Percentiles rank a stretch among this genome's conserved stretches.
phyloP scores from a whole-genome alignment of 2,797 vertebrate genomes.

The Chloroceryle amazona region DNA sequence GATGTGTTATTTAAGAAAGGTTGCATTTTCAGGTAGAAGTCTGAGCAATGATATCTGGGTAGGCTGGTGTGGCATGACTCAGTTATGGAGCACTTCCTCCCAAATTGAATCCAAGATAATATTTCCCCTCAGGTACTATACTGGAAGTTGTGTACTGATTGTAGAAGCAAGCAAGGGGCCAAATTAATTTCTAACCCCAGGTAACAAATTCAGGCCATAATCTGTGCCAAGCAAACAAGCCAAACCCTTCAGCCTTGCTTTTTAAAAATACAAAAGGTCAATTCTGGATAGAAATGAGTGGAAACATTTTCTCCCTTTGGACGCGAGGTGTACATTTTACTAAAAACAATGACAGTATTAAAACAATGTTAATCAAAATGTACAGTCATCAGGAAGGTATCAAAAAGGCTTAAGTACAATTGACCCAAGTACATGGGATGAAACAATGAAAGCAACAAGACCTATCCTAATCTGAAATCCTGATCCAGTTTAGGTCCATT shows the following conservation, averaged over 20 bases:
- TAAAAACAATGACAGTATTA: not conserved
- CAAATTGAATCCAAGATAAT: not conserved
- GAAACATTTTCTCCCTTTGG: not conserved
- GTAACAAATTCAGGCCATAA: not conserved
- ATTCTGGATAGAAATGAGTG: not conserved
- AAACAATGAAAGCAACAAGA: not conserved
- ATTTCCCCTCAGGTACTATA: not conserved
- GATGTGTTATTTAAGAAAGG: slow-evolving; percentile 32
- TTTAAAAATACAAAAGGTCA: not conserved
- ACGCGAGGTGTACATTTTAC: not conserved
- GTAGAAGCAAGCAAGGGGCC: not conserved
- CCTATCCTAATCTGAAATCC: not conserved
- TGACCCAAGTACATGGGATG: not conserved
- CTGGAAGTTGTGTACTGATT: not conserved
- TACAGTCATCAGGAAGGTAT: not conserved
- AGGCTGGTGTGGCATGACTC: not conserved
- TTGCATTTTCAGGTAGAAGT: not conserved
- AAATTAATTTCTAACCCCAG: not conserved
- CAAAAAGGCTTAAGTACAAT: not conserved
- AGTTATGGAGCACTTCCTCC: not conserved
- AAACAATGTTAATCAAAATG: not conserved
- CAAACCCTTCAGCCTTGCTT: not conserved
- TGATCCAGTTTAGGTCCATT: not conserved
- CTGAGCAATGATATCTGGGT: not conserved
- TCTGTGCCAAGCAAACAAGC: not conserved